A percentile compares a stretch with the other conserved stretches of the same genome.
Evolutionary conservation across 1,140 invertebrate species (phyloP).

Genomic region (Brevipalpus yothersi): DNA sequence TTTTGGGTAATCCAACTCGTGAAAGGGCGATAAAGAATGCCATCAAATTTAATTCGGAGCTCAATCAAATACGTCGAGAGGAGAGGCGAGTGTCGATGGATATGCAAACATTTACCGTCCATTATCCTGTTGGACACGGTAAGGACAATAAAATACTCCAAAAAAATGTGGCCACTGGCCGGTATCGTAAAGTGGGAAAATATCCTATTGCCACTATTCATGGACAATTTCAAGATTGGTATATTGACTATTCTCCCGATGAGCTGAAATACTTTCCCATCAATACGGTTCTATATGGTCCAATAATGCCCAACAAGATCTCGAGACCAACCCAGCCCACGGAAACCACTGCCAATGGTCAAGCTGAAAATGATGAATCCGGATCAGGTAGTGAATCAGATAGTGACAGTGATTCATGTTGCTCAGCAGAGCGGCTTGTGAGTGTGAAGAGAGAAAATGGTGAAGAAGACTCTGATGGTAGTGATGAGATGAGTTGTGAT

Average conservation of each 20-base stretch:
- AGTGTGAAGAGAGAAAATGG: not conserved
- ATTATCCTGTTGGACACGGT: slow-evolving; percentile 35
- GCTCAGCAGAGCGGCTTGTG: not conserved
- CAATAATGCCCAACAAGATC: slow-evolving; percentile 18
- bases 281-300: slow-evolving; percentile 61
- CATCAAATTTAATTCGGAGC: slow-evolving; percentile 50
- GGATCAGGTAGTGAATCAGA: slow-evolving; percentile 8
- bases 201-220: slow-evolving; percentile 77
- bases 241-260: slow-evolving; percentile 34
- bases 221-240: slow-evolving; percentile 73
- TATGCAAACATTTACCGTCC: slow-evolving; percentile 32
- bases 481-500: not conserved
- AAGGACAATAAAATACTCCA: slow-evolving; percentile 16
- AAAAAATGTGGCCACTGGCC: not conserved
- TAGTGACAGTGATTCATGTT: slow-evolving; percentile 3
- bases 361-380: not conserved
- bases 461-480: not conserved
- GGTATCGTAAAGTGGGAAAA: slow-evolving; percentile 5
- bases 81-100: slow-evolving; percentile 29
- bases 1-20: no score
- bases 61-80: slow-evolving; percentile 48
- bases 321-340: not conserved
- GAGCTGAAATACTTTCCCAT: slow-evolving; percentile 58
- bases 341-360: slow-evolving; percentile 2
- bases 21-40: not conserved